A percentile compares a stretch with the other conserved stretches of the same genome.
Conservation (phyloP, 2,113 vertebrate genomes). For the Dunckerocampus dactyliophorus region DNA sequence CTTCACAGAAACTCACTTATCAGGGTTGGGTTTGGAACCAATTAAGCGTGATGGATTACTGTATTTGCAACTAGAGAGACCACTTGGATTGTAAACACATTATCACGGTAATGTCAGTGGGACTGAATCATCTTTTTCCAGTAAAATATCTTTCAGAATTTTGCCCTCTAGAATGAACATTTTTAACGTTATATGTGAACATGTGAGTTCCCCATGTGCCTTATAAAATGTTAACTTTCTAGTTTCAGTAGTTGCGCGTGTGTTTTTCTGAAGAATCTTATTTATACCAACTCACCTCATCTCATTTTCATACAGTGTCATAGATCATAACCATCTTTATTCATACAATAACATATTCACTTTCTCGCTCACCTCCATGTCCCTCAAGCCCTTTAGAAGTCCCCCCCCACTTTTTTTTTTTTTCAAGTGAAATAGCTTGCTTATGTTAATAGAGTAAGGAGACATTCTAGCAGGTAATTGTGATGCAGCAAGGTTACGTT, state of each 20-base stretch:
- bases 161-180: too few species aligned
- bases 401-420: background rate
- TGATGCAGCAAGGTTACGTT: conserved; percentile 52
- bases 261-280: background rate
- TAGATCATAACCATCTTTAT: conserved; percentile 36
- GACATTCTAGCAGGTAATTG: conserved; percentile 57
- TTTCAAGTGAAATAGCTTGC: conserved; percentile 43
- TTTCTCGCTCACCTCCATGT: conserved; percentile 35
- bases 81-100: too few species aligned
- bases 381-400: conserved; percentile 29
- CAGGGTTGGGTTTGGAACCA: too few species aligned
- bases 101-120: too few species aligned
- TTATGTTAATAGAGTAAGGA: conserved; percentile 49
- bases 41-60: too few species aligned
- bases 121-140: too few species aligned
- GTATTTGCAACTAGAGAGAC: too few species aligned
- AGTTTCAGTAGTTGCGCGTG: conserved; percentile 2
- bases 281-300: conserved; percentile 14
- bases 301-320: conserved; percentile 22
- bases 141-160: too few species aligned
- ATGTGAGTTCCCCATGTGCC: background rate
- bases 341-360: conserved; percentile 30
- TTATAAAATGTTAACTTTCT: background rate
- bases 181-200: too few species aligned
- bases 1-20: too few species aligned